Evolutionary conservation across 2,888 invertebrate species (phyloP).

Genomic region (Campopleginae sp.): DNA sequence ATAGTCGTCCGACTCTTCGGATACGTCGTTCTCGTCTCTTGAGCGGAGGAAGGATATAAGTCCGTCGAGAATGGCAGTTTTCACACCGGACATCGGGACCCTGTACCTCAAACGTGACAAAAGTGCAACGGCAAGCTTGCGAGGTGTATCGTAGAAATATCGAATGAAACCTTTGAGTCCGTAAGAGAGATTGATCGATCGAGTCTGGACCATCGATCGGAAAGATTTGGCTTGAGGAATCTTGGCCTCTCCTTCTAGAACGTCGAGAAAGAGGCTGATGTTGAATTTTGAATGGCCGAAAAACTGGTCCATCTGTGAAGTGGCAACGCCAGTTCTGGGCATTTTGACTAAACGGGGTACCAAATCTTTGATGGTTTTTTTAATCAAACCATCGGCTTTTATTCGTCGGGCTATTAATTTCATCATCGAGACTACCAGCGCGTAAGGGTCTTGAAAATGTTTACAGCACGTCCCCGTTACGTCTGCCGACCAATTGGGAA

Average conservation of each 20-base stretch:
- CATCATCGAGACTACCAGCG: conserved; percentile 58
- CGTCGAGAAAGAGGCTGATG: conserved; percentile 58
- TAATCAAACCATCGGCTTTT: conserved; percentile 53
- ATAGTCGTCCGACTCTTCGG: no score
- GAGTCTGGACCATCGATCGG: conserved; percentile 52
- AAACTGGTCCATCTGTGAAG: conserved; percentile 56
- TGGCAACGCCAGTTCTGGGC: not conserved
- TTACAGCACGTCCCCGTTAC: conserved; percentile 27
- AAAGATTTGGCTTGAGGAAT: conserved; percentile 55
- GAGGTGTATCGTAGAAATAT: conserved; percentile 67
- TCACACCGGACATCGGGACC: conserved; percentile 62
- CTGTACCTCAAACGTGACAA: conserved; percentile 63
- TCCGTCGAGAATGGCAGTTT: conserved; percentile 10
- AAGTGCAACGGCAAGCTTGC: conserved; percentile 64
- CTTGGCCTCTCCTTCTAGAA: conserved; percentile 28
- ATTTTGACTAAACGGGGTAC: conserved; percentile 35
- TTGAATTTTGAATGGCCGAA: conserved; percentile 64
- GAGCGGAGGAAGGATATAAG: conserved; percentile 29
- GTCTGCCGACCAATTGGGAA: conserved; percentile 65
- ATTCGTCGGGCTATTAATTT: conserved; percentile 42
- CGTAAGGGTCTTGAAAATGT: conserved; percentile 57
- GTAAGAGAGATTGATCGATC: conserved; percentile 61
- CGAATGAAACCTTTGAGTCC: conserved; percentile 69
- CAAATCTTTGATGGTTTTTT: conserved; percentile 46
- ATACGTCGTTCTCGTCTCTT: not conserved